phyloP scores from a whole-genome alignment of 2,113 vertebrate species.

The Galemys pyrenaicus region DNA sequence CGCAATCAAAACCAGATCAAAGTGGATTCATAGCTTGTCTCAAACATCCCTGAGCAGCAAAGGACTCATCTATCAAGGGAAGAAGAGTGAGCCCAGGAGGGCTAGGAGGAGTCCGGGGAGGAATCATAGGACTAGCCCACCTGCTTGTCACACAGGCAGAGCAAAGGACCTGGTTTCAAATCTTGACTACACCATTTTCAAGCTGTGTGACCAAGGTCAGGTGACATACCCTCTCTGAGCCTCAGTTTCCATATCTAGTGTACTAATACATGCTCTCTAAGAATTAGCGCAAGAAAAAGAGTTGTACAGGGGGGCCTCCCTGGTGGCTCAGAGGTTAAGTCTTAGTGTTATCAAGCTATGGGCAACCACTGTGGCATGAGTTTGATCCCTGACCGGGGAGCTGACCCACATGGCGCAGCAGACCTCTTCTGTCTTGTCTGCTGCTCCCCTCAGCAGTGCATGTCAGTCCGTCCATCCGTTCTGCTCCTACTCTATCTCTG shows the following conservation, averaged over 20 bases:
- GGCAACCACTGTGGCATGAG: too few species aligned
- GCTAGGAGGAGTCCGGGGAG: background rate
- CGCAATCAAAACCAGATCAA: background rate
- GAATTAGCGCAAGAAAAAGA: constrained; percentile 9
- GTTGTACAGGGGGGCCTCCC: background rate
- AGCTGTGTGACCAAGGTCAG: background rate
- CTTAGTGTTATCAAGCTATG: too few species aligned
- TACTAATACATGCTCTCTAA: background rate
- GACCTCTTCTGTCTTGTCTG: too few species aligned
- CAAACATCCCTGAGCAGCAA: constrained; percentile 20
- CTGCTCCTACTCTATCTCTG: too few species aligned
- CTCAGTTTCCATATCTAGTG: constrained; percentile 33
- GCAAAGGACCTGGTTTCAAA: background rate
- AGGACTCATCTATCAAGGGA: background rate
- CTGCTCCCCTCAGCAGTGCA: too few species aligned
- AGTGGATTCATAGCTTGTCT: background rate
- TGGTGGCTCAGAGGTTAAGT: too few species aligned
- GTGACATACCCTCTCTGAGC: background rate
- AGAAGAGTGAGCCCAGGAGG: background rate
- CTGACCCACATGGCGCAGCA: too few species aligned
- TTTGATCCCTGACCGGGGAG: too few species aligned
- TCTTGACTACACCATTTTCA: background rate
- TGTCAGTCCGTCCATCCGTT: too few species aligned
- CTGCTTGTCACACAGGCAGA: background rate
- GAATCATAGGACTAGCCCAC: background rate